A percentile compares a stretch with the other conserved stretches of the same genome.
Evolutionary conservation across 2,797 vertebrate genomes (phyloP).

Genomic region (Myotis findleyi): DNA sequence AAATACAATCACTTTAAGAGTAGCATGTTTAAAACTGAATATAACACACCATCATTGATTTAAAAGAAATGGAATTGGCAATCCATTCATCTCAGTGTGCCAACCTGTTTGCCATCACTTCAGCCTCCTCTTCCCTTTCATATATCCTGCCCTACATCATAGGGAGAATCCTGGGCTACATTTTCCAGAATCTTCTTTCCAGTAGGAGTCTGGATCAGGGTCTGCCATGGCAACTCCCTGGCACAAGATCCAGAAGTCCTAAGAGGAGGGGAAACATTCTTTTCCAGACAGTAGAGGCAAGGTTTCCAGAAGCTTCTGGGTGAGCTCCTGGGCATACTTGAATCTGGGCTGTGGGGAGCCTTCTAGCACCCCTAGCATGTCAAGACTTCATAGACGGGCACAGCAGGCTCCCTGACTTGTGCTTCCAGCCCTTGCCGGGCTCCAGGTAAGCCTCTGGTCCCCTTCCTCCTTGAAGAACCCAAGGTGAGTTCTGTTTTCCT

Average conservation of each 20-base stretch:
- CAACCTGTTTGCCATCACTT: neutral
- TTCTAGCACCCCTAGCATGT: neutral
- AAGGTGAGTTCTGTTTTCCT: neutral
- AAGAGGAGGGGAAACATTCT: neutral
- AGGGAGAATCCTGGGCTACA: neutral
- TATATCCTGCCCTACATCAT: neutral
- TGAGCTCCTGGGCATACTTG: neutral
- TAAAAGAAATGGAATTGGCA: neutral
- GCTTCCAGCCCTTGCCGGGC: neutral
- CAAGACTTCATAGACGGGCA: neutral
- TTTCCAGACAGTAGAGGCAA: neutral
- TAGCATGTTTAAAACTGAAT: neutral
- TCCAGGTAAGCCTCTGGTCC: no score
- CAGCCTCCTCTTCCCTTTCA: neutral
- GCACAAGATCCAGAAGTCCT: neutral
- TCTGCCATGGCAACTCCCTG: neutral
- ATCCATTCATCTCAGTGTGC: neutral
- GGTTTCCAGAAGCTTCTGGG: neutral
- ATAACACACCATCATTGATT: neutral
- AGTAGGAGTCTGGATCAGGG: neutral
- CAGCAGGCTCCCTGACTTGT: neutral
- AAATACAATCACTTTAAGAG: constrained; percentile 41
- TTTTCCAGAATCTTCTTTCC: constrained; percentile 16
- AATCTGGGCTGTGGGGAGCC: neutral
- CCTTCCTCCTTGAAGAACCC: neutral